Evolutionary conservation across 2,113 vertebrate genomes (phyloP), one percentile per base, ranked within the genome.

Genomic region (Rhadina sibilatrix): DNA sequence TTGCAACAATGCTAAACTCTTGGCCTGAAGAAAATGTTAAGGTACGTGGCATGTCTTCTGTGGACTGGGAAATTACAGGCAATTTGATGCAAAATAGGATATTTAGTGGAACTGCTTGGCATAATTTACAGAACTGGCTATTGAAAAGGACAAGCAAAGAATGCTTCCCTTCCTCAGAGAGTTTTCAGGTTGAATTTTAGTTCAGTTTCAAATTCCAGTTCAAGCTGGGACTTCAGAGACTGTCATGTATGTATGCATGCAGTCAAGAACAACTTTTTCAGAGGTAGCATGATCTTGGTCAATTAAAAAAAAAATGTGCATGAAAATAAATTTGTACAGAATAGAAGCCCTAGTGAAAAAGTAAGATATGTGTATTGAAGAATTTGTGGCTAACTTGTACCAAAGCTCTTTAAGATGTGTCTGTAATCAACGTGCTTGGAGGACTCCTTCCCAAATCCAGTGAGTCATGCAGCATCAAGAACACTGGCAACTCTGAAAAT

Each of bases 11-110:
- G 98, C 98, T 99, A 71, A 99, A 99, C 97, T 99, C 99, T 82
- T 99, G 99, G 99, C 99, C 99, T 53, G 99, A 99, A 97, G 98
- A 99, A 70, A 84, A 99, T 95, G 98, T 99, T 93, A 99, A 99
- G 99, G 99, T 99, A 97, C 53, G 82, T 93, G 31, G 90, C 27
- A 38, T 59, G 56, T 79, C 63, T 60, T 94, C 61, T 80, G 59
- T 25, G 74, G 25, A 83, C 76, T 68, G 64, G 47, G 81, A 89
- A 91, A 64, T 81, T 56, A 44, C 25, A 75, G 44, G 44, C 44
- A 83, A 9, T 24, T 81, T 70, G 15, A 20, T 84, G 33, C 28
- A 92, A 91, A 86, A 74, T 71, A 47, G 27, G 72, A 14, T 79
- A 21, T 54, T 74, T 54, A 80, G 54, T 72, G 50, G 46, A 86